phyloP scores from a whole-genome alignment of 2,113 vertebrate species.

The Ceyx margarethae region DNA sequence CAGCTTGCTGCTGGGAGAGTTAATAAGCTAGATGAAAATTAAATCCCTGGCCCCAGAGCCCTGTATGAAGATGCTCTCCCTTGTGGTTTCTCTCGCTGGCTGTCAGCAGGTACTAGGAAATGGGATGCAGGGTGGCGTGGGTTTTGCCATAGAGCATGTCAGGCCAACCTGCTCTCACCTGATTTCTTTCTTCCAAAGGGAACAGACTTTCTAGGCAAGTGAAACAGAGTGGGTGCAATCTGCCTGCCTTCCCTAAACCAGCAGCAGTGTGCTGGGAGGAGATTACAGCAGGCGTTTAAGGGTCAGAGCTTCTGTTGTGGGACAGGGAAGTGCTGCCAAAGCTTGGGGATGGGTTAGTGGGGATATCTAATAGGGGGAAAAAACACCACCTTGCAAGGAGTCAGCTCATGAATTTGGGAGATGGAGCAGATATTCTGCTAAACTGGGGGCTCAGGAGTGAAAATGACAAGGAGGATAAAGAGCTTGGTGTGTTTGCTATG shows the following conservation, averaged over 20 bases:
- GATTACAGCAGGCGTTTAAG: not conserved
- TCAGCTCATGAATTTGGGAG: not conserved
- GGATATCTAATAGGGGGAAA: not conserved
- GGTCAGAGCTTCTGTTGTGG: accelerated
- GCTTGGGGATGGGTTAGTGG: not conserved
- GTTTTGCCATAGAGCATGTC: not conserved
- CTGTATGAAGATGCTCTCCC: not conserved
- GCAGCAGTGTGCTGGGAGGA: accelerated
- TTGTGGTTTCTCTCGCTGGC: not conserved
- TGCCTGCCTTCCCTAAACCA: not conserved
- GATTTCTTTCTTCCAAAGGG: not conserved
- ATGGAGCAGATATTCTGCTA: not conserved
- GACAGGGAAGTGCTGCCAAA: not conserved
- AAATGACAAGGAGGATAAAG: not conserved
- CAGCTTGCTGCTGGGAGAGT: not conserved
- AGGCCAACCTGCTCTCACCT: not conserved
- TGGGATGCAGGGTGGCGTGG: accelerated
- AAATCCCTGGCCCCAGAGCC: not conserved
- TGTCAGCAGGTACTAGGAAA: not conserved
- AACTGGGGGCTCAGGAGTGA: accelerated
- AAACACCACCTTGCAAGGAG: not conserved
- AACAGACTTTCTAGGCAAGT: not conserved
- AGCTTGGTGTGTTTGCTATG: not conserved
- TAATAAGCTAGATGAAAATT: constrained; percentile 46
- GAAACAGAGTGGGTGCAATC: not conserved